A percentile compares a stretch with the other conserved stretches of the same genome.
Evolutionary conservation across 2,113 vertebrate genomes (phyloP).

Genomic region (Tachysurus fulvidraco): DNA sequence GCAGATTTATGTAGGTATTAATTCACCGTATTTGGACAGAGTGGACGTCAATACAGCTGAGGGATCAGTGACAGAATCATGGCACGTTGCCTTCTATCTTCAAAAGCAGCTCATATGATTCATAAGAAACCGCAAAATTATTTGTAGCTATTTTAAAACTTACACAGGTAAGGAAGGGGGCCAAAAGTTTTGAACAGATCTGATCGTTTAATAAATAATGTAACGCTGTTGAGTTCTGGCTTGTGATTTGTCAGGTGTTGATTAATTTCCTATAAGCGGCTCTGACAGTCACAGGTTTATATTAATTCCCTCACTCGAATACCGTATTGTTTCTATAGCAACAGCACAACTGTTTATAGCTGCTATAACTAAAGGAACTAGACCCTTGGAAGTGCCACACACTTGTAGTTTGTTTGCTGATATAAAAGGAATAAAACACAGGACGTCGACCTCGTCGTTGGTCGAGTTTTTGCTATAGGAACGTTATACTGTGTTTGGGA

Average conservation of each 20-base stretch:
- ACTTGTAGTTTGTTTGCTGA: background rate
- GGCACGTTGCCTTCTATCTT: background rate
- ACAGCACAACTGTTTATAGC: background rate
- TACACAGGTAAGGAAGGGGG: background rate
- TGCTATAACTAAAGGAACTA: too few species aligned
- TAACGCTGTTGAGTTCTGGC: background rate
- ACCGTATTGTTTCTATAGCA: background rate
- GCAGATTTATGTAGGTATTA: slow-evolving; percentile 71
- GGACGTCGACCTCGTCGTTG: background rate
- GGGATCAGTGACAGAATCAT: background rate
- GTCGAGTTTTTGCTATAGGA: background rate
- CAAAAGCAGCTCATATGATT: background rate
- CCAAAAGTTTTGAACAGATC: background rate
- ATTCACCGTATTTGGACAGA: slow-evolving; percentile 62
- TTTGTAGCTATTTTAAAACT: background rate
- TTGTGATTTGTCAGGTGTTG: background rate
- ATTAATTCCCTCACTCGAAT: background rate
- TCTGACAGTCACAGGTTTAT: background rate
- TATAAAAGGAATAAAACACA: background rate
- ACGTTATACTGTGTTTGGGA: background rate
- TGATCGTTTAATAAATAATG: background rate
- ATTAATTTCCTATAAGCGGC: background rate
- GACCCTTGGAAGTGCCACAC: too few species aligned
- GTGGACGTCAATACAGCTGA: slow-evolving; percentile 48
- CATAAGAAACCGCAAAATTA: background rate